A percentile compares a stretch with the other conserved stretches of the same genome.
Conservation (phyloP, 2,797 vertebrate species). For the Xiphorhynchus erythropygius region DNA sequence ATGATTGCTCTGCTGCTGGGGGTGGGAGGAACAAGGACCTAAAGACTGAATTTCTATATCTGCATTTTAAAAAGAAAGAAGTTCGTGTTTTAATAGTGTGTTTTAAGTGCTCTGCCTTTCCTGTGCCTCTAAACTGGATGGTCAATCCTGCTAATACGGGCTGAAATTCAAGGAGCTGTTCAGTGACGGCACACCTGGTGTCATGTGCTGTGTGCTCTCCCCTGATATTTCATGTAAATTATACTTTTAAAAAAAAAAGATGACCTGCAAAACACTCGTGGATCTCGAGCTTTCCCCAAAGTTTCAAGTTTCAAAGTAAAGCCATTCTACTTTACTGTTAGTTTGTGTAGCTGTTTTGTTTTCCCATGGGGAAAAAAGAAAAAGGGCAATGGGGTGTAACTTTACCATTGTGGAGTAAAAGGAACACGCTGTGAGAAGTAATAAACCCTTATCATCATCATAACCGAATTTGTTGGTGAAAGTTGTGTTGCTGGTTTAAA, state of each 20-base stretch:
- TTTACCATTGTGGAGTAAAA: not conserved
- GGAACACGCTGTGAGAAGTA: not conserved
- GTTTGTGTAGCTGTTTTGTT: not conserved
- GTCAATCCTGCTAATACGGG: not conserved
- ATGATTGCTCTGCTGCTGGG: not conserved
- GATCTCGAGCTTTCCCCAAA: conserved; percentile 22
- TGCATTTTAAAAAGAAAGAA: not conserved
- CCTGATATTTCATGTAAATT: not conserved
- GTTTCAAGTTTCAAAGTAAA: not conserved
- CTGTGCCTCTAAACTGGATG: conserved; percentile 43
- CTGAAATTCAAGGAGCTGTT: not conserved
- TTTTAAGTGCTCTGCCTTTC: conserved; percentile 43
- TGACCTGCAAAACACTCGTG: not conserved
- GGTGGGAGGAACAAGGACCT: not conserved
- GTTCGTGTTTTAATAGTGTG: not conserved
- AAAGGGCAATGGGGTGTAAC: not conserved
- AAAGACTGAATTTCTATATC: not conserved
- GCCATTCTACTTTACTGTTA: not conserved
- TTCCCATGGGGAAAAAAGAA: not conserved
- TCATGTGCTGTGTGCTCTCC: not conserved
- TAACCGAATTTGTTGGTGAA: not conserved
- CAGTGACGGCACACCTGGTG: not conserved
- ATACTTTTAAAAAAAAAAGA: not conserved
- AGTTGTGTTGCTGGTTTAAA: not conserved
- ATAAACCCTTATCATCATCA: not conserved